Evolutionary conservation across 2,888 invertebrate genomes (phyloP), one percentile per base, ranked within the genome.

Genomic region (Spialia ferax): DNA sequence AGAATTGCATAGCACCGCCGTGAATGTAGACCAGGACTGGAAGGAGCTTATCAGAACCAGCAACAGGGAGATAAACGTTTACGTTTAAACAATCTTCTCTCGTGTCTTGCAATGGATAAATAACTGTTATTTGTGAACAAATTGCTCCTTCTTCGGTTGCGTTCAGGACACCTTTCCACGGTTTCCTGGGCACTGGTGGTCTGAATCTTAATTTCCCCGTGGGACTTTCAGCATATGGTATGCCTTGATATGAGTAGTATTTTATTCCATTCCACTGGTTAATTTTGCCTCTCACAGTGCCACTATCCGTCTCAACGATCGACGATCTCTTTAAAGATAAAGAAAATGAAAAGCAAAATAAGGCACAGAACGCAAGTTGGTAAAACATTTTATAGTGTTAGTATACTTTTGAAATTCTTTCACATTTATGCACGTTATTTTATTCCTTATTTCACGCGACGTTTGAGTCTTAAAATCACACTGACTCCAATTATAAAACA

Each of bases 1-100:
- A 78, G 0, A 52, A 38, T 26, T 71, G 73, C 65, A 79, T 81
- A 29, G 71, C 77, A 11, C 86, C 86, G 0, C 85, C 85, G 66
- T 85, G 87, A 22, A 86, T 70, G 59, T 72, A 79, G 0, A 83
- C 75, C n/a, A 82, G 65, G 1, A 84, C 85, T 0, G 85, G 81
- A 7, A 77, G 26, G 1, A 52, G 50, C 26, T 69, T 48, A 13
- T 62, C 26, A 1, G 57, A 66, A 4, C n/a, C 63, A n/a, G 69
- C 42, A 26, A 23, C 26, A 2, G 82, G 82, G 1, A 79, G 76
- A 59, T 77, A 75, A 6, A 81, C 69, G 60, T 81, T 80, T 1
- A 82, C 23, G 32, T 59, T 70, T 15, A 82, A 71, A 65, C 82
- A 81, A 70, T 81, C 79, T 71, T 82, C 82, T 52, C 65, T 74